Evolutionary conservation across 2,113 vertebrate genomes (phyloP).

Genomic region (Nannospalax galili): DNA sequence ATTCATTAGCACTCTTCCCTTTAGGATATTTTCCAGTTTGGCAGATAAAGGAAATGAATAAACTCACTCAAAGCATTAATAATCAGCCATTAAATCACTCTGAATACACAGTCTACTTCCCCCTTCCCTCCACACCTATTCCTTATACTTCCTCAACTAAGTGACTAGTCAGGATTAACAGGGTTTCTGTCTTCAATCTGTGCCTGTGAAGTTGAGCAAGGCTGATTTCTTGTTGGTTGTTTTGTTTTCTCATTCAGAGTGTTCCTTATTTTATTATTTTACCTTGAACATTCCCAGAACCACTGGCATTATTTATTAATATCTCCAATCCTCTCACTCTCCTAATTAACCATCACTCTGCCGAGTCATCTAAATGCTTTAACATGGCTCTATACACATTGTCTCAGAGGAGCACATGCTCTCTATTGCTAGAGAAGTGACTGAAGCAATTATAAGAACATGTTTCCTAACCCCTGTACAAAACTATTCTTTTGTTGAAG

Average conservation of each 20-base stretch:
- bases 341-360: neutral
- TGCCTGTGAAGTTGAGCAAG: neutral
- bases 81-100: neutral
- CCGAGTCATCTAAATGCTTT: neutral
- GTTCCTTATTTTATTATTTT: neutral
- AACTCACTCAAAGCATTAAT: neutral
- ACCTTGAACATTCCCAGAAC: neutral
- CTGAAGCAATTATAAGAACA: neutral
- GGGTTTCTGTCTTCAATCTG: neutral
- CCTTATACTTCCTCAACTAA: neutral
- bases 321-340: neutral
- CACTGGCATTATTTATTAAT: neutral
- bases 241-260: neutral
- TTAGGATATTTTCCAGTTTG: neutral
- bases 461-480: neutral
- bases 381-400: neutral
- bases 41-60: neutral
- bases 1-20: neutral
- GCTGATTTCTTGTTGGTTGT: neutral
- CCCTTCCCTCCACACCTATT: neutral
- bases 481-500: neutral
- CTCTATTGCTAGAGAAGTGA: neutral
- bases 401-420: neutral
- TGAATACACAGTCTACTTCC: no score
- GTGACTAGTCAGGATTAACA: neutral